Evolutionary conservation across 1,140 invertebrate genomes (phyloP).

Genomic region (Hyles vespertilio): DNA sequence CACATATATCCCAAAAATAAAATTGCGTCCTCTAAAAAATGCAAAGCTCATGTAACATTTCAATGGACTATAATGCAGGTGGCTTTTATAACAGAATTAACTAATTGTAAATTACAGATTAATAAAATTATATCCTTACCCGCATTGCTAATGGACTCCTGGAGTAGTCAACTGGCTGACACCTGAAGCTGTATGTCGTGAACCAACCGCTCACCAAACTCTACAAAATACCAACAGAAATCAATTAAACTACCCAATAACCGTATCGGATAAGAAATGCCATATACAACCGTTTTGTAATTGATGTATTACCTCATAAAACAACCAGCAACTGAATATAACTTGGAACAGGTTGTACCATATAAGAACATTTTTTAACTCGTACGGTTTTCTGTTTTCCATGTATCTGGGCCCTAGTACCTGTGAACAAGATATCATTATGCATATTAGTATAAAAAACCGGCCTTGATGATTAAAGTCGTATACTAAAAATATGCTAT

Average conservation of each 20-base stretch:
- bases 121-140: slow-evolving; percentile 78
- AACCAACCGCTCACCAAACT: slow-evolving; percentile 86
- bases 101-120: not conserved
- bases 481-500: too few species aligned
- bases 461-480: too few species aligned
- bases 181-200: slow-evolving; percentile 88
- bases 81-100: too few species aligned
- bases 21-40: too few species aligned
- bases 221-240: slow-evolving; percentile 59
- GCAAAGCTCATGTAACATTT: too few species aligned
- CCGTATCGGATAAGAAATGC: not conserved
- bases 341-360: slow-evolving; percentile 92
- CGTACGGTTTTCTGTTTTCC: slow-evolving; percentile 90
- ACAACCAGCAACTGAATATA: slow-evolving; percentile 88
- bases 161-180: slow-evolving; percentile 92
- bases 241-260: not conserved
- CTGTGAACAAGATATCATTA: slow-evolving; percentile 44
- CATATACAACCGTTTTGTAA: not conserved
- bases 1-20: too few species aligned
- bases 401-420: slow-evolving; percentile 87
- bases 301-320: slow-evolving; percentile 81
- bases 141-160: slow-evolving; percentile 83
- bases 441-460: too few species aligned
- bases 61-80: too few species aligned
- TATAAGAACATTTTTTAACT: slow-evolving; percentile 86